These are phyloP conservation scores for Lasioglossum calceatum DNA, from an alignment of 2,888 invertebrate genomes.

Conservation along the genomic window DNA sequence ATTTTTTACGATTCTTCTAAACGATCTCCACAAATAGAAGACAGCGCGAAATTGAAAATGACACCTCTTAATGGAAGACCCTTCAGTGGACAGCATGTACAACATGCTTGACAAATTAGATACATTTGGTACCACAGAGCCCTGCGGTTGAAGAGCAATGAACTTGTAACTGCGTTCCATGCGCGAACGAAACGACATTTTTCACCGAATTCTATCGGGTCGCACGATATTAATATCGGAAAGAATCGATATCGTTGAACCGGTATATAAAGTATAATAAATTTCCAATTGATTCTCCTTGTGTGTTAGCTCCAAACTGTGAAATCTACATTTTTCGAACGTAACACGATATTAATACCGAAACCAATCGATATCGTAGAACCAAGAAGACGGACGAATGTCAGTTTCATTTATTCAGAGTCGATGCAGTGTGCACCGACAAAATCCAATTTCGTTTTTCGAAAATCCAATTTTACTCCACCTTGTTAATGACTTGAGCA, in stretches of 20 bases:
- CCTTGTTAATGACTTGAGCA: too few species aligned
- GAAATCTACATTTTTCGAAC: not conserved
- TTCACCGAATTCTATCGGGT: not conserved
- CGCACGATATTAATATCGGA: slow-evolving; percentile 6
- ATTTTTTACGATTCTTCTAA: too few species aligned
- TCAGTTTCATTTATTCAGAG: not conserved
- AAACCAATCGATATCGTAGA: slow-evolving; percentile 13
- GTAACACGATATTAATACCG: not conserved
- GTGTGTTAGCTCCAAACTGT: not conserved
- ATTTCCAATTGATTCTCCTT: not conserved
- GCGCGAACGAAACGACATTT: not conserved
- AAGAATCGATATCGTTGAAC: slow-evolving; percentile 8
- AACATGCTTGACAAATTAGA: not conserved
- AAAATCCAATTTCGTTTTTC: not conserved
- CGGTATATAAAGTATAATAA: not conserved
- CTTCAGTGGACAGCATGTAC: too few species aligned
- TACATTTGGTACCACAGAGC: too few species aligned
- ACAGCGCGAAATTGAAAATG: too few species aligned
- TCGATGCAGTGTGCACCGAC: not conserved
- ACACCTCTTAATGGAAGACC: too few species aligned
- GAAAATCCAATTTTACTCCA: too few species aligned
- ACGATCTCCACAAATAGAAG: too few species aligned
- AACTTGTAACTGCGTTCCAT: not conserved
- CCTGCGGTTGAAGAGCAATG: not conserved
- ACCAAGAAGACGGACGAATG: not conserved